Base-by-base conservation (phyloP, 2,113 vertebrate genomes). In the Planiliza haematocheilus region DNA sequence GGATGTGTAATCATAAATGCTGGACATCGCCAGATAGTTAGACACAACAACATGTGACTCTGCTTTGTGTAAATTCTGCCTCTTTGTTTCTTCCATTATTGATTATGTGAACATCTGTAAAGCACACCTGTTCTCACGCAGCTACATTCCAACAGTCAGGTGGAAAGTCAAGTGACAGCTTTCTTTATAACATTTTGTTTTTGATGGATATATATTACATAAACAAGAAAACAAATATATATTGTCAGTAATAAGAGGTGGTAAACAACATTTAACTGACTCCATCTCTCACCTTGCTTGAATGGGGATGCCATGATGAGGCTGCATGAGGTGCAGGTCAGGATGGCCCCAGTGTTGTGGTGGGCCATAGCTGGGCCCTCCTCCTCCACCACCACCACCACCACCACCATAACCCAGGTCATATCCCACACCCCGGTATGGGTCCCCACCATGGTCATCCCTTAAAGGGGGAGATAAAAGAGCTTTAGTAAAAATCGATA, bases 261-360 rank as follows among this genome's bases (percentile, higher is more conserved):
- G 9, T 24, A 46, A 66, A 34, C 16, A 74, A 61, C 3, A 49
- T 34, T 42, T 38, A 46, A 58, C 20, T 18, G 13, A 50, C 34
- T 37, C 10, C 11, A 37, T 16, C 17, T 61, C 90, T 95, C 87
- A 97, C 96, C 96, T 95, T 69, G 96, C 96, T 77, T 97, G 96
- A 78, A 97, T 97, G 41, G 96, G 96, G 52, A 97, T 95, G 10
- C 95, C 94, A 49, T 97, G 96, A 84, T 96, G 96, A 34, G 93
- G 94, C 77, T 95, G 95, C 91, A 97, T 95, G 58, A 97, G 93
- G 77, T 97, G 96, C 83, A 97, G 83, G 7, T 97, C 96, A 0
- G 96, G 96, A 62, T 96, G 96, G 45, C 94, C 96, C 96, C 96
- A 97, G 39, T 95, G 96, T 86, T 96, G 96, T 1, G 96, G 96